Evolutionary conservation across 1,140 invertebrate genomes (phyloP), one percentile per base, ranked within the genome.

Genomic region (Pachyrhynchus sulphureomaculatus): DNA sequence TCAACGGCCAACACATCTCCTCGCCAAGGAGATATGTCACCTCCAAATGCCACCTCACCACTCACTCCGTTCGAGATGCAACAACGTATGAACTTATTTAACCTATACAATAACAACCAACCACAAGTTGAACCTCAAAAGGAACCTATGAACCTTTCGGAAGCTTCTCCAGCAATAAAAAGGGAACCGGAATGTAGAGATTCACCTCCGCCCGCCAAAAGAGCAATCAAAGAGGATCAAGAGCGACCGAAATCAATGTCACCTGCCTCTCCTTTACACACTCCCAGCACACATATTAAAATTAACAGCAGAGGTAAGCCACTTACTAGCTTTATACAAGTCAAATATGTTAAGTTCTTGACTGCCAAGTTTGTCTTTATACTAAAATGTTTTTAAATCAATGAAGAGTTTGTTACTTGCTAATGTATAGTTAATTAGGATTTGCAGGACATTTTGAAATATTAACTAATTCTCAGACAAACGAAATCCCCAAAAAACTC

Each of bases 241-340:
- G 57, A 74, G 55, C 15, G 68, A 15, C 4, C 72, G 56, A 53
- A 76, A 68, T 18, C 66, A 0, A 10, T 20, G 15, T 23, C 54
- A n/a, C 13, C 61, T 23, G 13, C 44, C 3, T 37, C 32, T 12
- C 36, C 51, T 2, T 6, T 74, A 5, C 32, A 15, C 34, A 70
- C 75, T 9, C 69, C 73, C 13, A 89, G 86, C 48, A 88, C 93
- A 56, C 89, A 94, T 76, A 91, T 96, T 65, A 95, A 93, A 80
- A 93, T 96, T 67, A 87, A 89, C 60, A 92, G 89, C 64, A 83
- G 91, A 86, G 91, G 92, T 92, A 77, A 80, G 83, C 77, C n/a
- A n/a, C n/a, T n/a, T n/a, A n/a, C n/a, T n/a, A n/a, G n/a, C n/a
- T n/a, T n/a, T n/a, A n/a, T n/a, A n/a, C n/a, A n/a, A n/a, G n/a